Evolutionary conservation across 2,888 invertebrate genomes (phyloP).

Genomic region (Cotesia congregata): DNA sequence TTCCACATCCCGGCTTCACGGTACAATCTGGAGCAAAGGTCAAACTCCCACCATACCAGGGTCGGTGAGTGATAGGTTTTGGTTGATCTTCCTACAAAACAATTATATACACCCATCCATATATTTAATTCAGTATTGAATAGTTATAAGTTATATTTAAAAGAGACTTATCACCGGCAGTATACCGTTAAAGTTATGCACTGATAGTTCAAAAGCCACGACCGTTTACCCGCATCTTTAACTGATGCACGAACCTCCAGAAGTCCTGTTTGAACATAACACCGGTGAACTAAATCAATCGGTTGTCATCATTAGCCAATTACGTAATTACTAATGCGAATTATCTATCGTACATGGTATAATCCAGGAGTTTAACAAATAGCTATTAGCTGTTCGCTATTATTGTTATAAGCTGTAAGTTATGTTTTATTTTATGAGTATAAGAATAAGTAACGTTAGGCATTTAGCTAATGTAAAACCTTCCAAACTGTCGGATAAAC

Average conservation of each 20-base stretch:
- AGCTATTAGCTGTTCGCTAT: neutral
- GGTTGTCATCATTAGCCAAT: neutral
- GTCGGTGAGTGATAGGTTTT: constrained; percentile 18
- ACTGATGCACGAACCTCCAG: neutral
- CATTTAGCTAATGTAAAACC: neutral
- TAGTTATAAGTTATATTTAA: neutral
- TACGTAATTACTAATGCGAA: neutral
- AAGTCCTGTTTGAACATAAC: no score
- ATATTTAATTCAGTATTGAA: neutral
- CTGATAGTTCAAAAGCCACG: constrained; percentile 29
- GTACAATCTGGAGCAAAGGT: constrained; percentile 57
- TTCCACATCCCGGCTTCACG: constrained; percentile 52
- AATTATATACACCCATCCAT: neutral
- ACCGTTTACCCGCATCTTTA: neutral
- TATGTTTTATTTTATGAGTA: neutral
- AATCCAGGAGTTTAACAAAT: neutral
- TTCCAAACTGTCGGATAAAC: neutral
- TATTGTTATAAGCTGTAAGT: neutral
- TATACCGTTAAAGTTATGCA: constrained; percentile 34
- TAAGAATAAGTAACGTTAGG: neutral
- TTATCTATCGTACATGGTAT: neutral
- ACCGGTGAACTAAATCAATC: neutral
- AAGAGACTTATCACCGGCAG: constrained; percentile 28
- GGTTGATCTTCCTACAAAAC: neutral
- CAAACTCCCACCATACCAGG: constrained; percentile 45